Evolutionary conservation across 2,888 invertebrate species (phyloP).

Genomic region (Agapostemon virescens): DNA sequence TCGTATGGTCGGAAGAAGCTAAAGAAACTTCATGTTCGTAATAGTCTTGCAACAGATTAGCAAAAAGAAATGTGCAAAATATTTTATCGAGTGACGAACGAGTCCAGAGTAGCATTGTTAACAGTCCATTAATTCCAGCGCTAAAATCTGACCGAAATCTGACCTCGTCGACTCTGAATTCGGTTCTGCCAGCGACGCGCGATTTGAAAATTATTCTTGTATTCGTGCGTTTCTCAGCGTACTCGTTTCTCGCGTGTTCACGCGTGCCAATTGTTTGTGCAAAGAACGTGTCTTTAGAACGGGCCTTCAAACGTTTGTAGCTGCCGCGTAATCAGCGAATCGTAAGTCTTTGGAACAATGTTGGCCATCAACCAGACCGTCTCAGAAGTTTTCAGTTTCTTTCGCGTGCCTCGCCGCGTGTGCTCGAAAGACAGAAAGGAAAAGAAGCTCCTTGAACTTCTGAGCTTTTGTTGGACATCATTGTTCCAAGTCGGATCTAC

Average conservation of each 20-base stretch:
- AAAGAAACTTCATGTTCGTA: too few relatives aligned
- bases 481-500: neutral
- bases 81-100: too few relatives aligned
- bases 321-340: neutral
- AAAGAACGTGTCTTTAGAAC: constrained; percentile 58
- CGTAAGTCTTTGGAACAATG: neutral
- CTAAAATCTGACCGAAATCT: neutral
- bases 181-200: neutral
- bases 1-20: too few relatives aligned
- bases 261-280: constrained; percentile 60
- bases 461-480: neutral
- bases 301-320: constrained; percentile 41
- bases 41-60: too few relatives aligned
- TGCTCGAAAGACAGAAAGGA: neutral
- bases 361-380: neutral
- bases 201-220: neutral
- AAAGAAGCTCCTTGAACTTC: neutral
- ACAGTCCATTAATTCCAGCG: too few relatives aligned
- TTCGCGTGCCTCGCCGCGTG: neutral
- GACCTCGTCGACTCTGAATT: neutral
- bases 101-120: too few relatives aligned
- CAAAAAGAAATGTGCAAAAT: too few relatives aligned
- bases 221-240: constrained; percentile 12
- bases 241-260: constrained; percentile 42
- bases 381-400: neutral